These are phyloP conservation scores for Teleopsis dalmanni DNA, from an alignment of 1,140 invertebrate species.

Conservation along the genomic window DNA sequence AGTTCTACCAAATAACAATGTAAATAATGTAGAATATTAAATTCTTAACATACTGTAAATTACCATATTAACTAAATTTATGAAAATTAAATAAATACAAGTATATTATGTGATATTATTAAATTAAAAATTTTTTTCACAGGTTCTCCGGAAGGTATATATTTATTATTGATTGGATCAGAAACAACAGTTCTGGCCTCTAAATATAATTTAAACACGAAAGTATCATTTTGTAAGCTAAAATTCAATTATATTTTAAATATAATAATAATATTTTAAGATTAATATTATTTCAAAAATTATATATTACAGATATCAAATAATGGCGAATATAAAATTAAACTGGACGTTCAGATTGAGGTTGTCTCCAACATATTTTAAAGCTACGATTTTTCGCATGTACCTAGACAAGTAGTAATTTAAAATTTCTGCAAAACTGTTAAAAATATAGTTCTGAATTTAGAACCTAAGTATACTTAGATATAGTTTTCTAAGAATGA, in stretches of 20 bases:
- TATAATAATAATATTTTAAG: too few species aligned
- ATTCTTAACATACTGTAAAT: too few species aligned
- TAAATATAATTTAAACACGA: neutral
- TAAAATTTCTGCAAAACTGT: too few species aligned
- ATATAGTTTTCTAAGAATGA: too few species aligned
- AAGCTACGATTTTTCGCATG: slow-evolving; percentile 3
- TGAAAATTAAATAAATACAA: neutral
- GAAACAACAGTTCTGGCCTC: slow-evolving; percentile 2
- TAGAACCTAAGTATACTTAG: too few species aligned
- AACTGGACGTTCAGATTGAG: slow-evolving; percentile 3
- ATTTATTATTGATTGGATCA: slow-evolving; percentile 4
- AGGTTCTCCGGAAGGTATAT: slow-evolving; percentile 1
- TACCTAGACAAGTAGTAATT: too few species aligned
- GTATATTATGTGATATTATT: neutral
- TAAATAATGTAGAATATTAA: too few species aligned
- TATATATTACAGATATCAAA: too few species aligned
- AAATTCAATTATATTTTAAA: slow-evolving; percentile 2
- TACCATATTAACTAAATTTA: too few species aligned
- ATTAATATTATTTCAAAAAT: too few species aligned
- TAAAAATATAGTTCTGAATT: too few species aligned
- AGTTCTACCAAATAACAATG: slow-evolving; percentile 4
- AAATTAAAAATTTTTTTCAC: neutral
- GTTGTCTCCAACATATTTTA: slow-evolving; percentile 1
- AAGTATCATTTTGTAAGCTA: slow-evolving; percentile 2
- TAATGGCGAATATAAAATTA: neutral